These are phyloP conservation scores for Zeus faber DNA, from an alignment of 2,113 vertebrate genomes.

Conservation along the genomic window DNA sequence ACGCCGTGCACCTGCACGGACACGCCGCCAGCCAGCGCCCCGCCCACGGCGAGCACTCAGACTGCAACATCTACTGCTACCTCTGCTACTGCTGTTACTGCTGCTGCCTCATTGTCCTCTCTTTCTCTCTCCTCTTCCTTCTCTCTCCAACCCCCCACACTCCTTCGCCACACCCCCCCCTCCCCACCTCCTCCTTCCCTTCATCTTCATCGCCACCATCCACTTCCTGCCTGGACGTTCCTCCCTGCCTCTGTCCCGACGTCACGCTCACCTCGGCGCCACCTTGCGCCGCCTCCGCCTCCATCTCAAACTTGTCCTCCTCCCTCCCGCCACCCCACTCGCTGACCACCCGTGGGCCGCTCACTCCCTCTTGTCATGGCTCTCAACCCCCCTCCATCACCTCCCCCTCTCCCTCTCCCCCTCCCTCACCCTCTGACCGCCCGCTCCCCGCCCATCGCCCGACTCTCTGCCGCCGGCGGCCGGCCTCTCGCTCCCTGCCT, in stretches of 20 bases:
- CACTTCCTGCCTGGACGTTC: conserved; percentile 66
- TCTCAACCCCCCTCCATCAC: conserved; percentile 31
- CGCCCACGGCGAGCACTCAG: conserved; percentile 61
- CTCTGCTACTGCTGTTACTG: conserved; percentile 78
- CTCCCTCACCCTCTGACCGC: conserved; percentile 63
- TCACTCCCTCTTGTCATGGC: conserved; percentile 30
- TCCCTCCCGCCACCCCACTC: conserved; percentile 70
- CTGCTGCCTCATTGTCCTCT: conserved; percentile 81
- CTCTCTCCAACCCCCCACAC: conserved; percentile 63
- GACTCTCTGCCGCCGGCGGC: conserved; percentile 61
- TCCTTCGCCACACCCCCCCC: conserved; percentile 43
- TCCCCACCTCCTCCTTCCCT: conserved; percentile 29
- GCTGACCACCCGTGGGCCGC: conserved; percentile 48
- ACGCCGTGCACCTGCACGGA: conserved; percentile 35
- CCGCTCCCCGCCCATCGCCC: conserved; percentile 72
- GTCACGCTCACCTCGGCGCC: conserved; percentile 32
- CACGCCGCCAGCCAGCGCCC: conserved; percentile 36
- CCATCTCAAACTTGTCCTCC: conserved; percentile 76
- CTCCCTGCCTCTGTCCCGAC: conserved; percentile 64
- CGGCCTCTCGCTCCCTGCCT: conserved; percentile 65
- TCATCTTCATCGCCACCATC: conserved; percentile 27
- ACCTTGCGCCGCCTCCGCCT: conserved; percentile 50
- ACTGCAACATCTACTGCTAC: conserved; percentile 77
- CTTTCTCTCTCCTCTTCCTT: conserved; percentile 83
- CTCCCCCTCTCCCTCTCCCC: conserved; percentile 15